Base-by-base conservation (phyloP, 2,888 invertebrate species). In the Ennomos fuscantarius region DNA sequence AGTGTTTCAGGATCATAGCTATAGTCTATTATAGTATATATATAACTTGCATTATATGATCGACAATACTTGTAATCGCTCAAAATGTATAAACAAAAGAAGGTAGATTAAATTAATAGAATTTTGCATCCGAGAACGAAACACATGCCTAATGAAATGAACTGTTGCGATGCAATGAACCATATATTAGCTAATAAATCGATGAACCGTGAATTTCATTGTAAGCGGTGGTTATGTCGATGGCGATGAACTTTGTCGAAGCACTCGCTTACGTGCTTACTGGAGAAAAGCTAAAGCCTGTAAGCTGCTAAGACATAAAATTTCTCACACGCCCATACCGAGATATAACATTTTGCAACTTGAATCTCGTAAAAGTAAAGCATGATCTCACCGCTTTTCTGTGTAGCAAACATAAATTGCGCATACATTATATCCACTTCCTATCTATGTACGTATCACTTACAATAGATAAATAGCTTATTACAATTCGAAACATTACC, bases 81-180 rank as follows among this genome's bases (percentile, higher is more conserved):
- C 39, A 9, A 5, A 13, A 39, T 13, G 5, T 15, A 13, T 33
- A 43, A 34, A 45, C 35, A 45, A 45, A 50, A 41, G 46, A 39
- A 2, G 1, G 11, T 31, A 34, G 9, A 48, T 35, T 53, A 48
- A 60, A 58, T 44, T 32, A 40, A 47, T 49, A 37, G 37, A 57
- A 60, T 39, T 60, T 58, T 60, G 52, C 63, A 63, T 58, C 24
- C 0, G 24, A 24, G 24, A 24, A 24, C 2, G 24, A 6, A 55
- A 42, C 65, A 63, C 57, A 62, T 64, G 60, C 57, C 59, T 61
- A 60, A 71, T 70, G 69, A 67, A 70, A 68, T 70, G 67, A 69
- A 65, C 64, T 55, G 61, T 46, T 52, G 53, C 44, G 62, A 66
- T 68, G 64, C 70, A 64, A 45, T 66, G 67, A 73, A 58, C 70